Conservation (phyloP, 2,888 invertebrate species). For the Melieria omissa region DNA sequence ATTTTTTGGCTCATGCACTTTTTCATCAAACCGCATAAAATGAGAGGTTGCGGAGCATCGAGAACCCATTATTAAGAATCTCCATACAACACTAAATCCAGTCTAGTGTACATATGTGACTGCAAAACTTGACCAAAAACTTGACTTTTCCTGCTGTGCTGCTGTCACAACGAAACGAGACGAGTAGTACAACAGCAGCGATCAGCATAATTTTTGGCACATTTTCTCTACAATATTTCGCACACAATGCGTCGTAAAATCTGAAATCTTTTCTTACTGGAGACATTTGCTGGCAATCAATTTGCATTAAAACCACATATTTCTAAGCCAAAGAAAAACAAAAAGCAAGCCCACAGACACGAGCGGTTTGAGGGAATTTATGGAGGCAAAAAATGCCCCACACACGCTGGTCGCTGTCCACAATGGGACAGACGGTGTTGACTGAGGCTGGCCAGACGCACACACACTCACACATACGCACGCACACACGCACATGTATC, state of each 20-base stretch:
- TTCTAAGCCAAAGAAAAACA: conserved; percentile 26
- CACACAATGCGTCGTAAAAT: conserved; percentile 25
- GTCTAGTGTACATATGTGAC: too few species aligned
- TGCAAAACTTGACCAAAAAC: too few species aligned
- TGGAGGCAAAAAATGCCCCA: not conserved
- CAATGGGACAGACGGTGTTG: conserved; percentile 4
- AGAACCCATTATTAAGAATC: too few species aligned
- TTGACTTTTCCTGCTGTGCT: too few species aligned
- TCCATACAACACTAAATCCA: too few species aligned
- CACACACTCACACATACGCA: conserved; percentile 27
- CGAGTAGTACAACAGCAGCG: too few species aligned
- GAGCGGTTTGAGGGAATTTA: not conserved
- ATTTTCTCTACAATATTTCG: conserved; percentile 24
- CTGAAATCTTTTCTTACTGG: conserved; percentile 47
- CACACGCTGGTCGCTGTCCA: not conserved
- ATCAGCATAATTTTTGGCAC: not conserved
- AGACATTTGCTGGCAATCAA: conserved; percentile 54
- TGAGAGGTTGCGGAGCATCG: too few species aligned
- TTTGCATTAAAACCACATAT: conserved; percentile 55
- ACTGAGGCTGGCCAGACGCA: conserved; percentile 36
- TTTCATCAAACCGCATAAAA: too few species aligned
- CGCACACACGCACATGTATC: not conserved
- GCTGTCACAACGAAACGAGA: too few species aligned
- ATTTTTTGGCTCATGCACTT: too few species aligned
- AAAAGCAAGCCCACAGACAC: too few species aligned